Base-by-base conservation (phyloP, 2,797 vertebrate species). In the Arrhamphus sclerolepis region DNA sequence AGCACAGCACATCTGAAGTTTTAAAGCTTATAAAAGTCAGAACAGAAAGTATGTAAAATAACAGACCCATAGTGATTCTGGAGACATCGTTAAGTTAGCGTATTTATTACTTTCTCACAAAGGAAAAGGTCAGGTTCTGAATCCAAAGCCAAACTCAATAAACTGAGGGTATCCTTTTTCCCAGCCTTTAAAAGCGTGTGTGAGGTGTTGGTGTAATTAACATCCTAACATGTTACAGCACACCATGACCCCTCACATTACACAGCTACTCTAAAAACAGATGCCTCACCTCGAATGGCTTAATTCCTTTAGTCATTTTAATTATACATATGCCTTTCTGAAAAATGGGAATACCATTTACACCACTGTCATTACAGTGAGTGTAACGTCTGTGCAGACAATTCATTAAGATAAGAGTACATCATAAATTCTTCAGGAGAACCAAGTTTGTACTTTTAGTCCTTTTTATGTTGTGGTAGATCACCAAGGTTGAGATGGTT, bases 191-290 rank as follows among this genome's bases (percentile, higher is more conserved):
- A 72, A 70, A 72, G 70, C 49, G 62, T 63, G 70, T 65, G 71
- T 68, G 63, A 58, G 67, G 58, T 62, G 79, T 60, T 71, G 39
- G 80, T 62, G 61, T 83, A 85, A 88, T 88, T 90, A 86, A 80
- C 78, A 78, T 86, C 61, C 61, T 81, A 81, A 89, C 80, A 59
- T 83, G 83, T 86, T 78, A 68, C 69, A 85, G 81, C 87, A 81
- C 75, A 85, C 75, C 73, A 49, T 80, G 80, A 82, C 78, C 83
- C 72, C 63, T 75, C 72, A 71, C 77, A 74, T 67, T 73, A 77
- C 70, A 81, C 78, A 81, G 58, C 72, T 75, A 67, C 55, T 80
- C 76, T 48, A 51, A 77, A 85, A 91, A 84, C 85, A 90, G 86
- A 89, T 87, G 89, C 80, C 81, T 86, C 57, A 72, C 66, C 77